Conservation (phyloP, 2,888 invertebrate species). For the Parelbella ahira region DNA sequence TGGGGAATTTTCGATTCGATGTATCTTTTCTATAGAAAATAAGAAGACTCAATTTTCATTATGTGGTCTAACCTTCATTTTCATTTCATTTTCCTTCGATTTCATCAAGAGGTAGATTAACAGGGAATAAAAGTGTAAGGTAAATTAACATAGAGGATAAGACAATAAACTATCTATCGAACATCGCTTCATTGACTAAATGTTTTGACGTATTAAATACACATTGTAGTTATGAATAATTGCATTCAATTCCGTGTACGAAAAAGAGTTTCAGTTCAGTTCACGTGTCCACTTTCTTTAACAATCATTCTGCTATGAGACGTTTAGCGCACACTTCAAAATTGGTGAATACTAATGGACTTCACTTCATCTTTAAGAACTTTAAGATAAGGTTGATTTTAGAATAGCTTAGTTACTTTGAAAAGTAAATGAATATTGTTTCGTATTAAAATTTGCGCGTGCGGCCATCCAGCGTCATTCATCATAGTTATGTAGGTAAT, state of each 20-base stretch:
- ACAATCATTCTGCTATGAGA: slow-evolving; percentile 8
- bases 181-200: slow-evolving; percentile 2
- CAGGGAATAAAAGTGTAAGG: too few relatives aligned
- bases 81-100: too few relatives aligned
- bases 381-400: neutral
- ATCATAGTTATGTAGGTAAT: slow-evolving; percentile 38
- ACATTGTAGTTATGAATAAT: slow-evolving; percentile 13
- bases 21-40: too few relatives aligned
- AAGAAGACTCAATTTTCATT: too few relatives aligned
- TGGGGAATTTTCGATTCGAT: too few relatives aligned
- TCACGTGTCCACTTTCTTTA: slow-evolving; percentile 12
- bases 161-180: slow-evolving; percentile 8
- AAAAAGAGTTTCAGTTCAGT: slow-evolving; percentile 13
- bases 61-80: too few relatives aligned
- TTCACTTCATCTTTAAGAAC: too few relatives aligned
- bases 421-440: too few relatives aligned
- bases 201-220: slow-evolving; percentile 4
- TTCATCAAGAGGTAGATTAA: too few relatives aligned
- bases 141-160: too few relatives aligned
- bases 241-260: slow-evolving; percentile 7
- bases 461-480: slow-evolving; percentile 34
- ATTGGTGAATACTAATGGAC: neutral
- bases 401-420: neutral
- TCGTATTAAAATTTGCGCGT: slow-evolving; percentile 38
- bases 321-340: slow-evolving; percentile 9